A percentile compares a stretch with the other conserved stretches of the same genome.
Evolutionary conservation across 2,888 invertebrate species (phyloP).

Genomic region (Leptinotarsa rubiginosa): DNA sequence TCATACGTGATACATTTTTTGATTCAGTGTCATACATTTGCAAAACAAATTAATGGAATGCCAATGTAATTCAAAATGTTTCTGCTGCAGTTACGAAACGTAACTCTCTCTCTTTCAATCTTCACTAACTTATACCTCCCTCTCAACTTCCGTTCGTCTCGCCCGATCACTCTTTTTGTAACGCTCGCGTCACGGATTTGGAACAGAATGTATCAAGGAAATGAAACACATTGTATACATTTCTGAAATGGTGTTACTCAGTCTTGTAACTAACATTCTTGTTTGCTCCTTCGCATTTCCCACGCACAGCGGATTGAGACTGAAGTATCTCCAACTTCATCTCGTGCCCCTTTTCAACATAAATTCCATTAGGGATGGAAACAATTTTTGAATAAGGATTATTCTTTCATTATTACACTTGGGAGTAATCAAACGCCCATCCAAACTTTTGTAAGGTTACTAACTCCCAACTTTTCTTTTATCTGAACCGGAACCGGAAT

Average conservation of each 20-base stretch:
- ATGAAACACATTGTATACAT: too few relatives aligned
- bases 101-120: too few relatives aligned
- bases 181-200: too few relatives aligned
- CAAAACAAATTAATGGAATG: too few relatives aligned
- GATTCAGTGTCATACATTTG: too few relatives aligned
- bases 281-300: neutral
- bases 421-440: conserved; percentile 5
- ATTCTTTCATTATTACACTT: neutral
- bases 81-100: too few relatives aligned
- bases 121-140: too few relatives aligned
- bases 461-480: neutral
- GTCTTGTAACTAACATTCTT: neutral
- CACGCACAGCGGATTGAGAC: neutral
- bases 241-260: neutral
- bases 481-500: neutral
- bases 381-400: conserved; percentile 11
- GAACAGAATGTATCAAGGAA: too few relatives aligned
- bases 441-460: neutral
- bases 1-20: too few relatives aligned
- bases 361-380: neutral
- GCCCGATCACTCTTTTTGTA: too few relatives aligned
- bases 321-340: neutral
- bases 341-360: neutral
- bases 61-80: too few relatives aligned
- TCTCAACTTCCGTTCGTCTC: too few relatives aligned